Conservation (phyloP, 1,140 invertebrate genomes). For the Orius laevigatus region DNA sequence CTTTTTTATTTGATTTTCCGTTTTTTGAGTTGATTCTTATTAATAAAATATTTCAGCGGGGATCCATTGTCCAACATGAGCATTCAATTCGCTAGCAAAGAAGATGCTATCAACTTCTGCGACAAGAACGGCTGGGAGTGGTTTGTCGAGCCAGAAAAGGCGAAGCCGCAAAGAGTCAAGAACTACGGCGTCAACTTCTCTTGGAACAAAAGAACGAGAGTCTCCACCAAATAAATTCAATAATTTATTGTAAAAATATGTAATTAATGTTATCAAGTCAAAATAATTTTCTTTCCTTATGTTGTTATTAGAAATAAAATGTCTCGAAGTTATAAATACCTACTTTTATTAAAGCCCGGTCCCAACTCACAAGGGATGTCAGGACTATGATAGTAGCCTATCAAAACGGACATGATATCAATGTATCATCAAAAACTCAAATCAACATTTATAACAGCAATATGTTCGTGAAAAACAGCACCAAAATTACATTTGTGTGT, state of each 20-base stretch:
- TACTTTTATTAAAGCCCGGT: no score
- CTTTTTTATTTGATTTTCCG: no score
- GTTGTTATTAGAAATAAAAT: no score
- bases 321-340: no score
- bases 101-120: constrained; percentile 84
- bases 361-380: no score
- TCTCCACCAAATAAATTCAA: constrained; percentile 73
- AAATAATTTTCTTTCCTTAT: background rate
- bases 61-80: constrained; percentile 90
- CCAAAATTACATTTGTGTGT: no score
- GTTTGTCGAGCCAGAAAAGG: constrained; percentile 54
- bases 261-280: background rate
- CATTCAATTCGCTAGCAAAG: constrained; percentile 59
- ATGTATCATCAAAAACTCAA: no score
- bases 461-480: no score
- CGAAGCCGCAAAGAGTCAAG: constrained; percentile 60
- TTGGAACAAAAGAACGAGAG: constrained; percentile 88
- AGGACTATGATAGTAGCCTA: no score
- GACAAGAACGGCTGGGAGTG: constrained; percentile 91
- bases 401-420: no score
- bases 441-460: no score
- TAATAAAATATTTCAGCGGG: constrained; percentile 52
- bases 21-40: no score
- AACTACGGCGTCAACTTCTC: constrained; percentile 88
- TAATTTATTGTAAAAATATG: constrained; percentile 14